Base-by-base conservation (phyloP, 2,888 invertebrate genomes). In the Eilema griseolum region DNA sequence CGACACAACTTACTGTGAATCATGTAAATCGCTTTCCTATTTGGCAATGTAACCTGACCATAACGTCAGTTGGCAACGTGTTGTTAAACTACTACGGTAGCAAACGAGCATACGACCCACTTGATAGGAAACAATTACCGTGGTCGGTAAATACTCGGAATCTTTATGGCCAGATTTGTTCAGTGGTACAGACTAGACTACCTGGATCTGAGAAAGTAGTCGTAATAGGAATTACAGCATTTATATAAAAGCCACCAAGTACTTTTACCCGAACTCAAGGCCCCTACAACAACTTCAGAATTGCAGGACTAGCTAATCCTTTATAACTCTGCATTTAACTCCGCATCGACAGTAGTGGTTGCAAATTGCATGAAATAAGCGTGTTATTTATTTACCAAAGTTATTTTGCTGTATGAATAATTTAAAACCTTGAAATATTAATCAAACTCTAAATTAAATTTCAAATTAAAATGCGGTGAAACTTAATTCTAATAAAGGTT, bases 271-370 rank as follows among this genome's bases (percentile, higher is more conserved):
- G 11, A 10, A 41, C 31, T 61, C 61, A 61, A 33, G 31, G 60
- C 14, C 28, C 41, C 33, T 60, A 26, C 31, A 85, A 83, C 76
- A 74, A 74, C 81, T 79, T 76, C 73, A 67, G 71, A 80, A 80
- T 82, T 74, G 70, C 74, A 70, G 69, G 67, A 77, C 74, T 74
- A 62, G 66, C 62, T 77, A 82, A 82, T 82, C 75, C 67, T 62
- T 82, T 73, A 71, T 72, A 70, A 69, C 62, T 72, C 71, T 82
- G 81, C 75, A 82, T 80, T 73, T 72, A 82, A 73, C 70, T 74
- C 60, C 66, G 64, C 23, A 63, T 74, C 77, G 74, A 71, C 75
- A 80, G 70, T 75, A 71, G 74, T 67, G 73, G 76, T 69, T 73
- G 74, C 72, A 67, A 46, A 66, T 28, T 64, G 70, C 70, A 73